Evolutionary conservation across 1,140 invertebrate species (phyloP), one percentile per base, ranked within the genome.

Genomic region (Neodiprion virginianus): DNA sequence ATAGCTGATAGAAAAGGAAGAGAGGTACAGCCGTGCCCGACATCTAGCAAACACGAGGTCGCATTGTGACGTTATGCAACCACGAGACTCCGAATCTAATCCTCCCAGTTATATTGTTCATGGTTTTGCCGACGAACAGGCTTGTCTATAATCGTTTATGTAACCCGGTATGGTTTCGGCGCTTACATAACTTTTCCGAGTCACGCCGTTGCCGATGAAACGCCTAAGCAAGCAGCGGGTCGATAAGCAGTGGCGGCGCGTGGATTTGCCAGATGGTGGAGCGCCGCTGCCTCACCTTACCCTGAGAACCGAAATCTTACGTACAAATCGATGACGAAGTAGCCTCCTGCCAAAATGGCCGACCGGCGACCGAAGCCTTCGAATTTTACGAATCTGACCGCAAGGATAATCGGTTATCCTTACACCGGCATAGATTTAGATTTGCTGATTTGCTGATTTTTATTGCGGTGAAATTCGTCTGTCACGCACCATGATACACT

Each of bases 281-380:
- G 81, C 80, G 79, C 49, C 61, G 67, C 73, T 79, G 79, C 75
- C 80, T 79, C 74, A 72, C 67, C 74, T 74, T 28, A 71, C 71
- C 78, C 74, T 72, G 72, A 53, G 48, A 61, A 61, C 3, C 53
- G 53, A 17, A 61, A 61, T 17, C 53, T 61, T 61, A 3, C 28
- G 53, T 76, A 75, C 48, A 78, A 82, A 88, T 88, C 87, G 86
- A 88, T 88, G 82, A 85, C 83, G 83, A 76, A 81, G 81, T 83
- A 75, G 80, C 81, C 76, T 69, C 67, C 4, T 69, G 12, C 67
- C 83, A 88, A 88, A 72, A 88, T 88, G 87, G 87, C 85, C 11
- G 40, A 65, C 61, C 61, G 17, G 12, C 61, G 12, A 17, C 61
- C 17, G 17, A 14, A 65, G 2, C 61, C 12, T 65, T 40, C 28